phyloP scores from a whole-genome alignment of 1,140 invertebrate species.

The Neodiprion pinetum region DNA sequence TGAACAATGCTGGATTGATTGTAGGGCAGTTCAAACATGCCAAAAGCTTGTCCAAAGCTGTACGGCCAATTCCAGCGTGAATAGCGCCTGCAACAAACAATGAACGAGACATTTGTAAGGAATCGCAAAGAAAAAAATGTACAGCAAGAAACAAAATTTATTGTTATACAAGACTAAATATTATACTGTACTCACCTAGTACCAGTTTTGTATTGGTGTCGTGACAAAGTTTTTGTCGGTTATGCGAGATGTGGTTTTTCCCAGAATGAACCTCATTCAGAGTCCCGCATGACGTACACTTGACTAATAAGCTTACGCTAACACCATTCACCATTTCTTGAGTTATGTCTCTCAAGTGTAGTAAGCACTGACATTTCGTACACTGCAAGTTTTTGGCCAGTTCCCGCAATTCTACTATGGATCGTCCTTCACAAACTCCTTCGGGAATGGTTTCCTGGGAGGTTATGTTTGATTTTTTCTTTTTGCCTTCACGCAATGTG shows the following conservation, averaged over 20 bases:
- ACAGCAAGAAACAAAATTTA: neutral
- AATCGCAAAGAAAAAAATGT: neutral
- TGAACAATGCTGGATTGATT: conserved; percentile 13
- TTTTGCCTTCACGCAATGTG: too few relatives aligned
- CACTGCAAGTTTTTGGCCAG: conserved; percentile 14
- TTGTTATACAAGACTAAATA: neutral
- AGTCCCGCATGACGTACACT: conserved; percentile 11
- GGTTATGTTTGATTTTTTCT: too few relatives aligned
- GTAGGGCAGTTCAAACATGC: conserved; percentile 24
- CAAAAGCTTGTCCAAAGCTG: conserved; percentile 25
- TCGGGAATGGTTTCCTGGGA: too few relatives aligned
- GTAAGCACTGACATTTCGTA: neutral
- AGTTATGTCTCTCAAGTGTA: conserved; percentile 21
- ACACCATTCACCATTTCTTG: conserved; percentile 17
- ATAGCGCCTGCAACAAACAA: conserved; percentile 11
- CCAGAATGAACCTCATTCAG: conserved; percentile 10
- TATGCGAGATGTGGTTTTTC: neutral
- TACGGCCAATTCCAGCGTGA: conserved; percentile 18
- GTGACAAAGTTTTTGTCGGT: conserved; percentile 11
- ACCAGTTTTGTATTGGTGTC: conserved; percentile 13
- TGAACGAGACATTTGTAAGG: neutral
- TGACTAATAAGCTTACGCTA: conserved; percentile 12
- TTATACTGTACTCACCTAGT: conserved; percentile 13
- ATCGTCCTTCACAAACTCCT: neutral
- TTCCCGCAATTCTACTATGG: conserved; percentile 14